phyloP scores from a whole-genome alignment of 2,888 invertebrate genomes.

The Myathropa florea region DNA sequence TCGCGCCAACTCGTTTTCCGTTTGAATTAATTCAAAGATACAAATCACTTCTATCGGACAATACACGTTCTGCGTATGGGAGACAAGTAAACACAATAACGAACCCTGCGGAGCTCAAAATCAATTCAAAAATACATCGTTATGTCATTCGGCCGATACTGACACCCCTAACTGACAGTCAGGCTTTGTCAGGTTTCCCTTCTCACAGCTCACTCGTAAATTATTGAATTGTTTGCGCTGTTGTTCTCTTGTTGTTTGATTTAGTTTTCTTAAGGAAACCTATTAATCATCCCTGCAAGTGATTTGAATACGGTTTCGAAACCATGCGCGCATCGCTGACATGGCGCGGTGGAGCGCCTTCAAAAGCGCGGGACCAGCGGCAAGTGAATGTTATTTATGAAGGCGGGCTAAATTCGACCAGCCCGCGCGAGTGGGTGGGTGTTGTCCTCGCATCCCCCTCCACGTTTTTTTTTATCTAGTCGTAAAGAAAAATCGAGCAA shows the following conservation, averaged over 20 bases:
- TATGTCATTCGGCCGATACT: slow-evolving; percentile 27
- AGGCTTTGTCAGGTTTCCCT: background rate
- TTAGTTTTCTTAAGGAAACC: slow-evolving; percentile 9
- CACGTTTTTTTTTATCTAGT: too few species aligned
- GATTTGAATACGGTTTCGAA: slow-evolving; percentile 37
- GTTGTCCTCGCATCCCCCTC: slow-evolving; percentile 7
- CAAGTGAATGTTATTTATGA: background rate
- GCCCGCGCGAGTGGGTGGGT: slow-evolving; percentile 23
- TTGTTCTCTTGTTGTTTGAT: background rate
- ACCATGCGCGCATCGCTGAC: slow-evolving; percentile 6
- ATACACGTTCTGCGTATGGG: background rate
- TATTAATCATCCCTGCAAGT: slow-evolving; percentile 44
- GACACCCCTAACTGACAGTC: background rate
- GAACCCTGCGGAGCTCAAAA: slow-evolving; percentile 11
- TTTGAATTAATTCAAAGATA: background rate
- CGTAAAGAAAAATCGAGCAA: background rate
- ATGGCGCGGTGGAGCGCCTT: slow-evolving; percentile 24
- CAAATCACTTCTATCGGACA: background rate
- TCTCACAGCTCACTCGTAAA: background rate
- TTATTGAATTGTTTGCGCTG: background rate
- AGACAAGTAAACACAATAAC: background rate
- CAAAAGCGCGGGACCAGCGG: background rate
- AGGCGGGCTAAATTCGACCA: background rate
- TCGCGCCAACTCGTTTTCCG: background rate
- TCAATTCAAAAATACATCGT: slow-evolving; percentile 29